These are phyloP conservation scores for Eurytoma adleriae DNA, from an alignment of 2,888 invertebrate species.

Conservation along the genomic window DNA sequence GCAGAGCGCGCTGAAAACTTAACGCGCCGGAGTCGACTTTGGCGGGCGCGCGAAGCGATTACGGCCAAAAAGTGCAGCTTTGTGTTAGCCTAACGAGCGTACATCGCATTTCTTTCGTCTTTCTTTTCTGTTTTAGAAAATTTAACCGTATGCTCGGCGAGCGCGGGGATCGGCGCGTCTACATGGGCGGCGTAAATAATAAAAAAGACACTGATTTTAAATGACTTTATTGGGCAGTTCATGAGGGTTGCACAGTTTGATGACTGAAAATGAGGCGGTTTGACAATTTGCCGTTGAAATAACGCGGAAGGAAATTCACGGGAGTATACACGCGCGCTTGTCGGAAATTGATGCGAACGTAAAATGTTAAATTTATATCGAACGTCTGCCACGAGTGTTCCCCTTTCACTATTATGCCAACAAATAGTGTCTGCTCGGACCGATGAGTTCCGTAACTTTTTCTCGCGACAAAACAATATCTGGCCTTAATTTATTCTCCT, in stretches of 20 bases:
- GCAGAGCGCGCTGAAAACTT: not conserved
- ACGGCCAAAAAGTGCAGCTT: not conserved
- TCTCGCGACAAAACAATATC: too few species aligned
- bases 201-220: not conserved
- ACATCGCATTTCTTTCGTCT: not conserved
- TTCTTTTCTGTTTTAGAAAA: too few species aligned
- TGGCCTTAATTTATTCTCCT: too few species aligned
- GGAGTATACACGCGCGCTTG: not conserved
- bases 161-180: not conserved
- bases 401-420: constrained; percentile 13
- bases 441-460: too few species aligned
- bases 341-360: not conserved
- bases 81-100: not conserved
- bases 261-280: not conserved
- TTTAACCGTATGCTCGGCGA: too few species aligned
- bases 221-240: constrained; percentile 16
- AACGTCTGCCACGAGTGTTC: not conserved
- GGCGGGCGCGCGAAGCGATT: not conserved
- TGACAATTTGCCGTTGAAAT: not conserved
- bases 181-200: not conserved
- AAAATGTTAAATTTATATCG: constrained; percentile 9
- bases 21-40: not conserved
- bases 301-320: not conserved
- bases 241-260: not conserved
- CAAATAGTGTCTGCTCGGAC: not conserved